Evolutionary conservation across 1,140 invertebrate genomes (phyloP).

Genomic region (Ctenoplectra terminalis): DNA sequence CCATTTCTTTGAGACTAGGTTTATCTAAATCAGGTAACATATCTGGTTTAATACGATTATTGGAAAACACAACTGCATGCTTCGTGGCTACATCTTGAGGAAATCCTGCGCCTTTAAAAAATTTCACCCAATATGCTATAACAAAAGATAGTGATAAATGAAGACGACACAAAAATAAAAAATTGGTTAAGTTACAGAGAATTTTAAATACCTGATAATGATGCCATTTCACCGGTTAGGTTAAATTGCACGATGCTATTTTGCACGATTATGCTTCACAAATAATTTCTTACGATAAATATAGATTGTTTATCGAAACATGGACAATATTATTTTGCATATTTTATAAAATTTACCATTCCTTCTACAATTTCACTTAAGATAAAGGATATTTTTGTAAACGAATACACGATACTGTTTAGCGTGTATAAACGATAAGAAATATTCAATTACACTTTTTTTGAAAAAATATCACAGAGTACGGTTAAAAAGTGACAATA

Average conservation of each 20-base stretch:
- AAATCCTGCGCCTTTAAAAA: constrained; percentile 89
- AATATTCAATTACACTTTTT: neutral
- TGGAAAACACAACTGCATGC: constrained; percentile 89
- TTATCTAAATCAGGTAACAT: constrained; percentile 90
- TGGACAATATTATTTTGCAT: neutral
- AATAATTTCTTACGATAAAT: neutral
- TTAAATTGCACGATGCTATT: constrained; percentile 11
- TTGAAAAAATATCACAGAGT: constrained; percentile 6
- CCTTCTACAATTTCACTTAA: neutral
- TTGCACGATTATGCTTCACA: neutral
- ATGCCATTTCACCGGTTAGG: constrained; percentile 51
- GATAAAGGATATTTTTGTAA: neutral
- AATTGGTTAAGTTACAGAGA: neutral
- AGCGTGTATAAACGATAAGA: neutral
- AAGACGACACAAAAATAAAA: neutral
- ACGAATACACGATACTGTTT: neutral
- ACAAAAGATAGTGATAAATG: constrained; percentile 22
- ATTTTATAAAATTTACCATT: constrained; percentile 16
- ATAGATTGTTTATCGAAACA: neutral
- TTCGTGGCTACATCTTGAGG: constrained; percentile 86
- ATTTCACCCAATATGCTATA: constrained; percentile 86
- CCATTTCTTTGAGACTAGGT: constrained; percentile 90
- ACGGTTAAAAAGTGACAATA: neutral
- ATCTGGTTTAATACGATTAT: constrained; percentile 88
- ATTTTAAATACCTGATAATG: constrained; percentile 57